Percentiles rank a stretch among this genome's conserved stretches.
phyloP scores from a whole-genome alignment of 2,888 invertebrate genomes.

The Cryptocheilus praepositus region DNA sequence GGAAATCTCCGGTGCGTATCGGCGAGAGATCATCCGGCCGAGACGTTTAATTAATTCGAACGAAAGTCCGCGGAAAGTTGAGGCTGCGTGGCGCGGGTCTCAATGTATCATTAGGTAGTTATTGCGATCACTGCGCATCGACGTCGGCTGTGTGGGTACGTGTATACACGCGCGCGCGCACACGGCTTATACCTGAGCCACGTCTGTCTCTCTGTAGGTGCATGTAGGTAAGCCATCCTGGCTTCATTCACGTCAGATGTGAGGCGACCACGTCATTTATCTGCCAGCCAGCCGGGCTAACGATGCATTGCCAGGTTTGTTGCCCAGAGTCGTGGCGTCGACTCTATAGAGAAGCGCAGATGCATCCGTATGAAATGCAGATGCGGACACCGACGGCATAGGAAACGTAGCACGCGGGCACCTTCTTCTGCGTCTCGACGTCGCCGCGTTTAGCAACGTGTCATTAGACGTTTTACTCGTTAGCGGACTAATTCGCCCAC shows the following conservation, averaged over 20 bases:
- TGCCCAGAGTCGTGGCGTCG: slow-evolving; percentile 39
- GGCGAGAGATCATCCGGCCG: too few species aligned
- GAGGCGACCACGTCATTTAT: slow-evolving; percentile 71
- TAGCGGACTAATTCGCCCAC: not conserved
- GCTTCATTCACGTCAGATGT: slow-evolving; percentile 72
- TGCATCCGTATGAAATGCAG: slow-evolving; percentile 27
- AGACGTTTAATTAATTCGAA: too few species aligned
- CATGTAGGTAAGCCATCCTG: slow-evolving; percentile 62
- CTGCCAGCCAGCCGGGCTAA: slow-evolving; percentile 65
- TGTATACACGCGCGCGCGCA: slow-evolving; percentile 36
- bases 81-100: slow-evolving; percentile 26
- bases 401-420: not conserved
- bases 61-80: slow-evolving; percentile 24
- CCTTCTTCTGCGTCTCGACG: not conserved
- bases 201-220: slow-evolving; percentile 21
- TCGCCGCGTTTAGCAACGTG: not conserved
- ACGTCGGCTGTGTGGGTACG: slow-evolving; percentile 24
- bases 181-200: slow-evolving; percentile 19
- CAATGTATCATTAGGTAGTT: slow-evolving; percentile 17
- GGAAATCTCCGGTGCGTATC: not conserved
- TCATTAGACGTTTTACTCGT: not conserved
- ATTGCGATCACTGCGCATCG: slow-evolving; percentile 25
- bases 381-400: not conserved
- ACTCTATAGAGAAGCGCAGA: slow-evolving; percentile 26
- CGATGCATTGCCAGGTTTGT: slow-evolving; percentile 67